Evolutionary conservation across 2,888 invertebrate genomes (phyloP).

Genomic region (Lithophane ornitopus): DNA sequence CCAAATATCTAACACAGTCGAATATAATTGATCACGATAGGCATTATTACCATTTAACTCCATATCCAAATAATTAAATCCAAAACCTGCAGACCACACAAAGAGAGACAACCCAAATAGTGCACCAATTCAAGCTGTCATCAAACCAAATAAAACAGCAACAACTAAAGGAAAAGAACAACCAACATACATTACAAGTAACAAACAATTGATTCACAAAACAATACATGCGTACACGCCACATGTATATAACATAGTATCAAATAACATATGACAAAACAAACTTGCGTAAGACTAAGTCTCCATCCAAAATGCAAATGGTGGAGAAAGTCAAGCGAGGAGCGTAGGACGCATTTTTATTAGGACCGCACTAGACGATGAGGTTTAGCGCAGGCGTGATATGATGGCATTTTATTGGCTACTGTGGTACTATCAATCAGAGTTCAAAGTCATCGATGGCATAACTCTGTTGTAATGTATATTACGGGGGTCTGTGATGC

Average conservation of each 20-base stretch:
- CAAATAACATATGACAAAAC: slow-evolving; percentile 58
- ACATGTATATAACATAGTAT: slow-evolving; percentile 61
- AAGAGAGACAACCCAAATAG: neutral
- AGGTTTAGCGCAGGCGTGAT: slow-evolving; percentile 68
- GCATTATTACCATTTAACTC: no score
- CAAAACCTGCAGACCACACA: slow-evolving; percentile 37
- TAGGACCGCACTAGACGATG: slow-evolving; percentile 62
- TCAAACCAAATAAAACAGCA: slow-evolving; percentile 22
- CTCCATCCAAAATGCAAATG: slow-evolving; percentile 77
- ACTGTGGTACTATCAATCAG: slow-evolving; percentile 42
- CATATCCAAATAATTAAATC: neutral
- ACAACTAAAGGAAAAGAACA: slow-evolving; percentile 23
- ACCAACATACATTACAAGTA: slow-evolving; percentile 33
- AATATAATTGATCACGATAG: neutral
- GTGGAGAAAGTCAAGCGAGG: slow-evolving; percentile 71
- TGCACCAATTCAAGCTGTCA: slow-evolving; percentile 9
- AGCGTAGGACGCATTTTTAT: slow-evolving; percentile 79
- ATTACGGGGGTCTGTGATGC: neutral
- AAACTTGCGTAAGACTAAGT: slow-evolving; percentile 64
- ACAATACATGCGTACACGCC: slow-evolving; percentile 49
- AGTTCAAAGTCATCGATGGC: slow-evolving; percentile 19
- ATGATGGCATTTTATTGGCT: slow-evolving; percentile 46
- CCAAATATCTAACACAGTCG: neutral
- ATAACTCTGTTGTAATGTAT: slow-evolving; percentile 1
- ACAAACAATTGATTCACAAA: slow-evolving; percentile 61